A percentile compares a stretch with the other conserved stretches of the same genome.
These are phyloP conservation scores for Echinarachnius parma DNA, from an alignment of 53 echinoderm and acorn worm genomes.

Conservation along the genomic window DNA sequence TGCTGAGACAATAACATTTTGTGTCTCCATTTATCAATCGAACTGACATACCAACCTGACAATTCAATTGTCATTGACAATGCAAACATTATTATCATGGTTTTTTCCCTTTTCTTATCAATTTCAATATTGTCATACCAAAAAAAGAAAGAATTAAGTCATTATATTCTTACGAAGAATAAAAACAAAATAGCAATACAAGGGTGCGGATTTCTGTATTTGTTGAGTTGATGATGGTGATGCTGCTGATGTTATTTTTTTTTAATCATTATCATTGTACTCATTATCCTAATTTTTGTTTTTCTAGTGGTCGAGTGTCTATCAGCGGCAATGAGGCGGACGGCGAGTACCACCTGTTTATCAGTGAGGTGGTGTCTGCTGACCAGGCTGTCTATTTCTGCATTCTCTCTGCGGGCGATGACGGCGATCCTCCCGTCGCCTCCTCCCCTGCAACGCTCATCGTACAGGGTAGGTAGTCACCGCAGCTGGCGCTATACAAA, in stretches of 20 bases:
- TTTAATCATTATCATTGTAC: background rate
- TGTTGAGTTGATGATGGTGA: no score
- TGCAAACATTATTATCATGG: no score
- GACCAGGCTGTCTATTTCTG: conserved; percentile 76
- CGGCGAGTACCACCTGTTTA: conserved; percentile 71
- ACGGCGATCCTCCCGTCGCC: conserved; percentile 48
- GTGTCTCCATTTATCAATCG: background rate
- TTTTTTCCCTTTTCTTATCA: no score
- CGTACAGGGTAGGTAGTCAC: conserved; percentile 52
- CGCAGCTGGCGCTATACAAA: no score
- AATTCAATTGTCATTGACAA: no score
- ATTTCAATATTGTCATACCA: no score
- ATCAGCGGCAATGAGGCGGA: conserved; percentile 58
- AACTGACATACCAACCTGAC: background rate
- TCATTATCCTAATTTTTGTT: background rate
- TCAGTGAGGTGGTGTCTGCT: conserved; percentile 36
- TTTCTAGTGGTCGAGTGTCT: conserved; percentile 49
- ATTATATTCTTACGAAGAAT: no score
- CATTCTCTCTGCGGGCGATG: conserved; percentile 42
- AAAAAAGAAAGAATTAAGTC: no score
- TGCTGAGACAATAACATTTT: no score
- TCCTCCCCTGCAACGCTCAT: conserved; percentile 76
- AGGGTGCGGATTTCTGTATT: no score
- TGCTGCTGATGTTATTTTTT: no score
- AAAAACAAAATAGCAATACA: no score